A percentile compares a stretch with the other conserved stretches of the same genome.
Evolutionary conservation across 2,797 vertebrate genomes (phyloP).

Genomic region (Enteromius afrohamiltoni): DNA sequence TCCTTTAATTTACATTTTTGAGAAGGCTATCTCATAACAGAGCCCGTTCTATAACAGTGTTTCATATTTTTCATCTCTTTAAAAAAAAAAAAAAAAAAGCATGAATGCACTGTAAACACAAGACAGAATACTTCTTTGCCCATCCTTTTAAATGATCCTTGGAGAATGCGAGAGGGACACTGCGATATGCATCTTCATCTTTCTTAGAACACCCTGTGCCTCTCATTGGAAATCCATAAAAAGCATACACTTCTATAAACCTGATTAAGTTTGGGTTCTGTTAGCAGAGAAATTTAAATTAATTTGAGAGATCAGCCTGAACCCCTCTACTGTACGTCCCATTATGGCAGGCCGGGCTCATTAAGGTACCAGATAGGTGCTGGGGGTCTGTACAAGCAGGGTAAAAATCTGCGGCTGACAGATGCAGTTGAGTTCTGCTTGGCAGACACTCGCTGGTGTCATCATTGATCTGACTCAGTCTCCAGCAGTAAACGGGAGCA

Average conservation of each 20-base stretch:
- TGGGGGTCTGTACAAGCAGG: slow-evolving; percentile 11
- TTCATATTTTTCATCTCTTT: background rate
- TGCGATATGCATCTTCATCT: slow-evolving; percentile 45
- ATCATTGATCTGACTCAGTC: slow-evolving; percentile 45
- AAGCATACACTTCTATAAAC: slow-evolving; percentile 68
- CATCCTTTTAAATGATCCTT: slow-evolving; percentile 30
- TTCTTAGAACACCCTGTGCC: slow-evolving; percentile 45
- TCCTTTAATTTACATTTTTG: background rate
- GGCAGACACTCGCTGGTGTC: slow-evolving; percentile 44
- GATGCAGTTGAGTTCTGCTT: slow-evolving; percentile 35
- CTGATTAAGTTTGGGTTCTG: slow-evolving; percentile 72
- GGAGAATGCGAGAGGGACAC: slow-evolving; percentile 44
- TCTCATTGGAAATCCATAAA: slow-evolving; percentile 76
- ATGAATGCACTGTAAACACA: slow-evolving; percentile 12
- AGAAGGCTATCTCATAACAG: background rate
- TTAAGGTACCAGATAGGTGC: slow-evolving; percentile 70
- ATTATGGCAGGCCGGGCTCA: slow-evolving; percentile 71
- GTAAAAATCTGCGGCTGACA: slow-evolving; percentile 34
- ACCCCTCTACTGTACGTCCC: slow-evolving; percentile 46
- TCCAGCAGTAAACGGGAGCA: slow-evolving; percentile 4
- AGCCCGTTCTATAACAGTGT: background rate
- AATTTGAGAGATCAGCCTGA: slow-evolving; percentile 68
- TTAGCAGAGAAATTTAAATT: slow-evolving; percentile 73
- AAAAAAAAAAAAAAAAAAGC: background rate
- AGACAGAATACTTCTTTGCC: slow-evolving; percentile 5